phyloP scores from a whole-genome alignment of 2,888 invertebrate species.

The Drosophila leonis region DNA sequence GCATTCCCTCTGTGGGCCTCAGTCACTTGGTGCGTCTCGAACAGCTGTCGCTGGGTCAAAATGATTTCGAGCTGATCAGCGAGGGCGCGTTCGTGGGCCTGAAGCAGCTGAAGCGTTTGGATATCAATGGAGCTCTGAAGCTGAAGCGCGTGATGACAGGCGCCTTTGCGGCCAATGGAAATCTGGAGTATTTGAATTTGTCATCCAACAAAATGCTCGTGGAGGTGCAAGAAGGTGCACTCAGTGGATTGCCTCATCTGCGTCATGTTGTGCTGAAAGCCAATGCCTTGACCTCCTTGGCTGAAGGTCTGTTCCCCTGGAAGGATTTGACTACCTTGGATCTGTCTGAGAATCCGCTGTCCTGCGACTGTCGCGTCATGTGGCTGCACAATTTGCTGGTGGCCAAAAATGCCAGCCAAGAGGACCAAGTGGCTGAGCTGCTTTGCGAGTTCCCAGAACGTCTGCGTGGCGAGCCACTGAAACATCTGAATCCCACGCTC shows the following conservation, averaged over 20 bases:
- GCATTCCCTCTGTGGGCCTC: constrained; percentile 91
- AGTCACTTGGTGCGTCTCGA: constrained; percentile 91
- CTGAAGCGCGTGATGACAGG: constrained; percentile 91
- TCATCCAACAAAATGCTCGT: constrained; percentile 92
- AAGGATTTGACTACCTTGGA: constrained; percentile 91
- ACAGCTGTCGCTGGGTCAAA: constrained; percentile 93
- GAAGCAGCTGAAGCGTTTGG: constrained; percentile 91
- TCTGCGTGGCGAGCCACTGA: constrained; percentile 90
- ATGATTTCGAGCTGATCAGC: constrained; percentile 90
- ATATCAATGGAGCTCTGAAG: constrained; percentile 92
- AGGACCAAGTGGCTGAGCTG: constrained; percentile 85
- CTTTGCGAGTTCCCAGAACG: constrained; percentile 92
- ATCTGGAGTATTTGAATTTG: constrained; percentile 91
- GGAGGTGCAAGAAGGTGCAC: constrained; percentile 91
- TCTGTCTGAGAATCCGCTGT: constrained; percentile 92
- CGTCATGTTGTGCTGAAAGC: constrained; percentile 92
- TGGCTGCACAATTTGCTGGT: constrained; percentile 91
- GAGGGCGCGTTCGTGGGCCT: constrained; percentile 92
- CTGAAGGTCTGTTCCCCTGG: constrained; percentile 93
- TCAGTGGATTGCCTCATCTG: constrained; percentile 93
- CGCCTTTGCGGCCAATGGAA: constrained; percentile 92
- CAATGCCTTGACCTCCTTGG: constrained; percentile 91
- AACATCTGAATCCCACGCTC: constrained; percentile 90
- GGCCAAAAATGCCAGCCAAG: constrained; percentile 81
- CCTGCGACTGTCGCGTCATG: constrained; percentile 92